These are phyloP conservation scores for Steinernema scapterisci DNA, from an alignment of 2,888 invertebrate genomes.

Conservation along the genomic window DNA sequence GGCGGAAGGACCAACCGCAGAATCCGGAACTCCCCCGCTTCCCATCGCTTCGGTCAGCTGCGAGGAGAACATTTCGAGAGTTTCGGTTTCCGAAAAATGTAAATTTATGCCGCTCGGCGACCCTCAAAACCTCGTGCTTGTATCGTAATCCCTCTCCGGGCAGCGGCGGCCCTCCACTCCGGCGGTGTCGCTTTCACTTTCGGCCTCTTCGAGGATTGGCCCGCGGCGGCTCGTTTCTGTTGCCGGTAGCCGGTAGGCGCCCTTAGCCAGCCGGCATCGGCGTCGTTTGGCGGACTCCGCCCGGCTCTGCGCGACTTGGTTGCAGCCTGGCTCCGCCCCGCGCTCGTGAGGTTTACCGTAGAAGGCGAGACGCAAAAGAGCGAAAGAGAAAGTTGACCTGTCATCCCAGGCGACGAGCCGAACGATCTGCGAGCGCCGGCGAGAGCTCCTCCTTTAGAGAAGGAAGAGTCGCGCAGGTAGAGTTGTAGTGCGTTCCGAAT, in stretches of 20 bases:
- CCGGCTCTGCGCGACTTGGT: slow-evolving; percentile 26
- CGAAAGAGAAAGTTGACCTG: slow-evolving; percentile 33
- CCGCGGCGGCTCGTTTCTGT: background rate
- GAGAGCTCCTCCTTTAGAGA: slow-evolving; percentile 31
- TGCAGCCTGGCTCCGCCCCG: slow-evolving; percentile 31
- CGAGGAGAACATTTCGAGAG: background rate
- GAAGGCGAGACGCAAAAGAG: slow-evolving; percentile 31
- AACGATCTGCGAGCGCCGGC: slow-evolving; percentile 32
- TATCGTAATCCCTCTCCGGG: slow-evolving; percentile 11
- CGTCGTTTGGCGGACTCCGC: slow-evolving; percentile 7
- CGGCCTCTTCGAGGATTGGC: slow-evolving; percentile 8
- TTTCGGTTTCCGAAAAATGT: background rate
- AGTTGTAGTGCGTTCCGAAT: slow-evolving; percentile 32
- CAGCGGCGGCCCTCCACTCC: slow-evolving; percentile 10
- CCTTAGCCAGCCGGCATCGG: background rate
- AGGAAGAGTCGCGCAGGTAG: slow-evolving; percentile 30
- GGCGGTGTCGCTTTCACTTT: slow-evolving; percentile 13
- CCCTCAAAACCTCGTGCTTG: slow-evolving; percentile 1
- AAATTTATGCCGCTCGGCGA: background rate
- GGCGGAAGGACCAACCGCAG: background rate
- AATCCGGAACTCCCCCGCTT: background rate
- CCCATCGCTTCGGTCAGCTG: background rate
- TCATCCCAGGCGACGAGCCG: slow-evolving; percentile 31
- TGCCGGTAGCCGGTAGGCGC: background rate
- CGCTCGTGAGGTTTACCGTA: slow-evolving; percentile 27